Conservation (phyloP, 2,113 vertebrate species). For the Peromyscus maniculatus region DNA sequence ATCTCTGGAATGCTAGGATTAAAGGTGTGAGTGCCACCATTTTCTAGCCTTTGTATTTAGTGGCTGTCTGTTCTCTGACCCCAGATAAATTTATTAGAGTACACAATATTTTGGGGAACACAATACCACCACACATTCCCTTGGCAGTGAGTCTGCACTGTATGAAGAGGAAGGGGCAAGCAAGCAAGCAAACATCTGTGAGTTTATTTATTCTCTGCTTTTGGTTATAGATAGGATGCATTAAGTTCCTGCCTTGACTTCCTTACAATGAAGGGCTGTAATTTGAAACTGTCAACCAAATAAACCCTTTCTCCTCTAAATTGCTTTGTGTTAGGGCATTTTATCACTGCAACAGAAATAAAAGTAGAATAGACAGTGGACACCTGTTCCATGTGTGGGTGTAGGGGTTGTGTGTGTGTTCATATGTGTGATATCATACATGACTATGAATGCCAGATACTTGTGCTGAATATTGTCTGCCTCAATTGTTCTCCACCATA, state of each 20-base stretch:
- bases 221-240: neutral
- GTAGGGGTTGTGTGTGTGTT: neutral
- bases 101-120: too few relatives aligned
- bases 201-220: neutral
- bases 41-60: too few relatives aligned
- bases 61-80: too few relatives aligned
- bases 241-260: neutral
- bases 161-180: neutral
- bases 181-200: neutral
- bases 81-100: too few relatives aligned
- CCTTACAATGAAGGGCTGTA: neutral
- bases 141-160: neutral
- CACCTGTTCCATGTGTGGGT: too few relatives aligned
- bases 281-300: neutral
- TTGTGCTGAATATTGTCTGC: neutral
- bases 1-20: too few relatives aligned
- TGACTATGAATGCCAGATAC: neutral
- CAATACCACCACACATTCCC: too few relatives aligned
- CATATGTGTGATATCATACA: neutral
- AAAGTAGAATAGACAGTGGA: neutral
- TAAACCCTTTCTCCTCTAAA: neutral
- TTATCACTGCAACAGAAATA: neutral
- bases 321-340: neutral
- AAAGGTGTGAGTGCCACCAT: too few relatives aligned
- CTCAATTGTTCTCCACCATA: neutral